phyloP scores from a whole-genome alignment of 2,888 invertebrate species.

The Mythimna albipuncta region DNA sequence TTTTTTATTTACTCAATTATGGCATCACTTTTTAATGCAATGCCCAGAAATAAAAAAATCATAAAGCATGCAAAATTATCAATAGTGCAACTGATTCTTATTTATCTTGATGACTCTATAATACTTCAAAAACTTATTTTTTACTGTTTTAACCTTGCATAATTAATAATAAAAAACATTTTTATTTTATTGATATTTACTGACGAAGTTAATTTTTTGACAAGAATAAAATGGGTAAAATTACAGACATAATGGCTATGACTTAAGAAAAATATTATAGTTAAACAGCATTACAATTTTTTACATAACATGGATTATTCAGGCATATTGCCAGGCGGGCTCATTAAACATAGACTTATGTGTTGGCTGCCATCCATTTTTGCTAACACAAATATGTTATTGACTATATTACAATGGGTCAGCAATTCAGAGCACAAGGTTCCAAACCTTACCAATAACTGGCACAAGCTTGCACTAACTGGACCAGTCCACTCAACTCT shows the following conservation, averaged over 20 bases:
- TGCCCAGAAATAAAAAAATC: neutral
- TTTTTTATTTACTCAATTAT: neutral
- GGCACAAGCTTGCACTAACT: neutral
- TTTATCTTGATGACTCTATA: neutral
- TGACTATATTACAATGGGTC: slow-evolving; percentile 8
- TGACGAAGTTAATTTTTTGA: neutral
- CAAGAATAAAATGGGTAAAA: neutral
- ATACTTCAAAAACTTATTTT: neutral
- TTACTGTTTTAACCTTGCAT: neutral
- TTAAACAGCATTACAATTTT: neutral
- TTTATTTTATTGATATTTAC: neutral
- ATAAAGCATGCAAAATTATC: slow-evolving; percentile 22
- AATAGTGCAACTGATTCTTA: slow-evolving; percentile 23
- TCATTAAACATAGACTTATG: slow-evolving; percentile 19
- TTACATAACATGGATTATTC: slow-evolving; percentile 31
- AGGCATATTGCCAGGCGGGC: slow-evolving; percentile 54
- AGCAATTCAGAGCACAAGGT: neutral
- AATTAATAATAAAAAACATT: neutral
- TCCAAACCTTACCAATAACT: neutral
- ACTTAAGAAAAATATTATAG: neutral
- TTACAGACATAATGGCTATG: neutral
- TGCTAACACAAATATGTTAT: slow-evolving; percentile 12
- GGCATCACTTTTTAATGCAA: neutral
- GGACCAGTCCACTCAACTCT: neutral
- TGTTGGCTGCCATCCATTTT: slow-evolving; percentile 56